phyloP scores from a whole-genome alignment of 1,140 invertebrate genomes.

The Aricia agestis region DNA sequence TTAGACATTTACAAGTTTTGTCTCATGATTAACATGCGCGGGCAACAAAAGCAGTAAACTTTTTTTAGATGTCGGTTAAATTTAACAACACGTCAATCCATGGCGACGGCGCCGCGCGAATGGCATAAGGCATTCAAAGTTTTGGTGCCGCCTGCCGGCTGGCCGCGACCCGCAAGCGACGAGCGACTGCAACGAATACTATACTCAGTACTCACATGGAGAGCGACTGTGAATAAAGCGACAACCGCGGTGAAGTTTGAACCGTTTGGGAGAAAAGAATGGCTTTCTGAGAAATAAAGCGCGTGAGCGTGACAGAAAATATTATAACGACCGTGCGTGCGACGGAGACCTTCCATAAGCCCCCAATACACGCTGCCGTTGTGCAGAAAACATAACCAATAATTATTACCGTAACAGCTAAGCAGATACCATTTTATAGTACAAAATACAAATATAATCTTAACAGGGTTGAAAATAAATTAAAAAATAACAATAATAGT shows the following conservation, averaged over 20 bases:
- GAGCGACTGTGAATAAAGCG: background rate
- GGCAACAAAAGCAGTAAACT: slow-evolving; percentile 54
- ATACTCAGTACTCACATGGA: too few relatives aligned
- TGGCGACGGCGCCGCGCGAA: slow-evolving; percentile 59
- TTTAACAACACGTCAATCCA: slow-evolving; percentile 38
- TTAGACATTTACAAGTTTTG: slow-evolving; percentile 10
- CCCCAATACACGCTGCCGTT: background rate
- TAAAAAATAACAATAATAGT: too few relatives aligned
- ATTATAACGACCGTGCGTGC: slow-evolving; percentile 23
- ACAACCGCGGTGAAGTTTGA: background rate
- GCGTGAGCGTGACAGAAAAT: slow-evolving; percentile 32
- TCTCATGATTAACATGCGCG: slow-evolving; percentile 37
- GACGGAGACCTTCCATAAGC: slow-evolving; percentile 26
- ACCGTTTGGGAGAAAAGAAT: slow-evolving; percentile 38
- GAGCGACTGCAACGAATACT: too few relatives aligned
- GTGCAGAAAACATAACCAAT: background rate
- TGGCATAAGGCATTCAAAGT: slow-evolving; percentile 42
- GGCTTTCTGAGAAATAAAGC: slow-evolving; percentile 36
- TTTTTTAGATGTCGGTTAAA: slow-evolving; percentile 55
- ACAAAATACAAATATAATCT: too few relatives aligned
- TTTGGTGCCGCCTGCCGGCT: slow-evolving; percentile 22
- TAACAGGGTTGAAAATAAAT: too few relatives aligned
- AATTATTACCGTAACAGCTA: background rate
- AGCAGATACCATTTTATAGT: too few relatives aligned
- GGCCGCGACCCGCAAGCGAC: slow-evolving; percentile 21